Evolutionary conservation across 2,797 vertebrate genomes (phyloP), one percentile per base, ranked within the genome.

Genomic region (Scomberomorus guttatus): DNA sequence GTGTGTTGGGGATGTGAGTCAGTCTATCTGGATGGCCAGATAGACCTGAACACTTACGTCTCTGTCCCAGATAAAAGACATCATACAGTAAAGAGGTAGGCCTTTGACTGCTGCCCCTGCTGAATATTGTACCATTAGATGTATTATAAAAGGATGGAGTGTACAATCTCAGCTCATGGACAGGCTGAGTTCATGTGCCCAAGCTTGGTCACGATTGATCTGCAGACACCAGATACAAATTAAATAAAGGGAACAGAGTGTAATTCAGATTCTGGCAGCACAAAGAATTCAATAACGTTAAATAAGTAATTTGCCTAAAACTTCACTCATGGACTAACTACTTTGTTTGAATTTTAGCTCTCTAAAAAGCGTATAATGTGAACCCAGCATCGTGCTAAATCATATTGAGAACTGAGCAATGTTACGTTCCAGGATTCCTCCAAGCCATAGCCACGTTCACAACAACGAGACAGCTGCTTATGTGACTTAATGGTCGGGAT

Each of bases 211-310:
- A 50, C 2, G 1, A 48, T 39, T 7, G 22, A 69, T 50, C 77
- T 72, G 72, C 46, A 67, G 58, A 3, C 13, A 74, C 12, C n/a
- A 22, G 34, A 58, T 18, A 42, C 20, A 79, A 44, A n/a, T 75
- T 8, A 83, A 22, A 52, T 25, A 37, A 62, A 74, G 4, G 46
- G 61, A 65, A 72, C 65, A 51, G 15, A 57, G 14, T 44, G 37
- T 59, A 66, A 68, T 57, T 71, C 29, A 29, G 32, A 57, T 48
- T 61, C 27, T 39, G 48, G 20, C 14, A n/a, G 54, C 44, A 25
- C 42, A 56, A 51, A 64, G 20, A 46, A 64, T 29, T 55, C 18
- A 72, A 2, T 34, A 17, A 25, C 72, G 44, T 59, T 50, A 50
- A 64, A 60, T 18, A 6, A 0, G 13, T 66, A 42, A 59, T 74